Conservation (phyloP, 2,113 vertebrate species). For the Rattus rattus region DNA sequence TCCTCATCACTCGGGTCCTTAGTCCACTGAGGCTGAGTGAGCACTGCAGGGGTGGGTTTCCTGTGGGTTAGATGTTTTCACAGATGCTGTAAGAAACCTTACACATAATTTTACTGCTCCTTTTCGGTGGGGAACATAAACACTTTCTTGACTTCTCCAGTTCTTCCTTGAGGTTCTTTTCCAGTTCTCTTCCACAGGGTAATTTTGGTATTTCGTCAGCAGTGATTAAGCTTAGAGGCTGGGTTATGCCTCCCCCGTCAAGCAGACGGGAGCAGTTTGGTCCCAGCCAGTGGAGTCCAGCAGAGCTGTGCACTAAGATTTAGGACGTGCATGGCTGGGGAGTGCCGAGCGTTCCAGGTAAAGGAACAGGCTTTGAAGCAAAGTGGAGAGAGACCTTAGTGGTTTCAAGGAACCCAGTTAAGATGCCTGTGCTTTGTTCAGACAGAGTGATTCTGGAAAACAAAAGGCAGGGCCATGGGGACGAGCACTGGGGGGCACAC, state of each 20-base stretch:
- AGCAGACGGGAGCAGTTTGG: background rate
- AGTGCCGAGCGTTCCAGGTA: background rate
- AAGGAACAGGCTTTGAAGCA: background rate
- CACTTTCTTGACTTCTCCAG: slow-evolving; percentile 11
- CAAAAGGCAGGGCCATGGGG: background rate
- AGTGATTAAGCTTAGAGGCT: background rate
- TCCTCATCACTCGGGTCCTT: background rate
- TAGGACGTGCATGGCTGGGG: background rate
- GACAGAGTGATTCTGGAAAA: background rate
- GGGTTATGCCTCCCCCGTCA: background rate
- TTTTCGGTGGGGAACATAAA: background rate
- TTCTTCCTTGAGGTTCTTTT: slow-evolving; percentile 38
- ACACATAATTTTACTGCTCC: background rate
- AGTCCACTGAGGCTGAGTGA: background rate
- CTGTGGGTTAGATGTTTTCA: slow-evolving; percentile 1
- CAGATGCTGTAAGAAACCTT: background rate
- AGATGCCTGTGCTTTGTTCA: background rate
- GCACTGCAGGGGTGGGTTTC: background rate
- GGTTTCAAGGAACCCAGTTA: background rate
- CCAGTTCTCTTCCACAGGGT: background rate
- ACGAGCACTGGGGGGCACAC: background rate
- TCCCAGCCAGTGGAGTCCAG: background rate
- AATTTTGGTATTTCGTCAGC: background rate
- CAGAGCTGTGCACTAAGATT: background rate
- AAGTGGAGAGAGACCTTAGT: background rate